Percentiles rank a stretch among this genome's conserved stretches.
phyloP scores from a whole-genome alignment of 1,140 invertebrate genomes.

The Drosophila repletoides region DNA sequence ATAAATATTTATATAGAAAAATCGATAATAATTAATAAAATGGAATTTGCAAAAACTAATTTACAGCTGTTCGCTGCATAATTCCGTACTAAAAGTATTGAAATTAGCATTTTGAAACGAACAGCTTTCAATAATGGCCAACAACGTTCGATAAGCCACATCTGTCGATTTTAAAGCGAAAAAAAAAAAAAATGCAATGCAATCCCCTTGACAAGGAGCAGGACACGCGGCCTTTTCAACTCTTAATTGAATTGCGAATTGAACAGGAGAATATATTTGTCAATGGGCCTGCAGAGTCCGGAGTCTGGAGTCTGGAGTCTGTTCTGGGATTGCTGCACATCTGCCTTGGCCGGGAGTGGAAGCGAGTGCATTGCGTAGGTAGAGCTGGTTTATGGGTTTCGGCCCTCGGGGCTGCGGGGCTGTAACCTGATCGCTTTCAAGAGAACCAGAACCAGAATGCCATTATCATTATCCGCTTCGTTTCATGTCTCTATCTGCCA shows the following conservation, averaged over 20 bases:
- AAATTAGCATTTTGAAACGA: constrained; percentile 32
- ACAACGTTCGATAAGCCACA: constrained; percentile 11
- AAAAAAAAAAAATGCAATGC: constrained; percentile 1
- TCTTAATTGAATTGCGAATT: constrained; percentile 44
- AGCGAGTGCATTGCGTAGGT: constrained; percentile 56
- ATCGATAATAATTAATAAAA: too few species aligned
- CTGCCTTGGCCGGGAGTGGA: neutral
- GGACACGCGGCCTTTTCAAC: constrained; percentile 35
- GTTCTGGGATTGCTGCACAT: constrained; percentile 18
- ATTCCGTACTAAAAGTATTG: too few species aligned
- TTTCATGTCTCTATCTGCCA: constrained; percentile 73
- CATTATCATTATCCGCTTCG: constrained; percentile 76
- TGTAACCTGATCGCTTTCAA: constrained; percentile 70
- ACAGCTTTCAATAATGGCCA: constrained; percentile 31
- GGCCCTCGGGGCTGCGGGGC: constrained; percentile 21
- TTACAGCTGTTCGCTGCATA: too few species aligned
- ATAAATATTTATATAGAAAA: too few species aligned
- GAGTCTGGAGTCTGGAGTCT: neutral
- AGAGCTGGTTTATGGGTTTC: constrained; percentile 48
- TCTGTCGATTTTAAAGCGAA: constrained; percentile 27
- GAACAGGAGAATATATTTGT: too few species aligned
- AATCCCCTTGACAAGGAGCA: constrained; percentile 13
- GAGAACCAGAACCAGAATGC: constrained; percentile 72
- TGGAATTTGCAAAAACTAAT: too few species aligned
- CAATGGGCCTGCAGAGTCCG: constrained; percentile 29